phyloP scores from a whole-genome alignment of 2,797 vertebrate species.

The Oryzias dopingdopingensis region DNA sequence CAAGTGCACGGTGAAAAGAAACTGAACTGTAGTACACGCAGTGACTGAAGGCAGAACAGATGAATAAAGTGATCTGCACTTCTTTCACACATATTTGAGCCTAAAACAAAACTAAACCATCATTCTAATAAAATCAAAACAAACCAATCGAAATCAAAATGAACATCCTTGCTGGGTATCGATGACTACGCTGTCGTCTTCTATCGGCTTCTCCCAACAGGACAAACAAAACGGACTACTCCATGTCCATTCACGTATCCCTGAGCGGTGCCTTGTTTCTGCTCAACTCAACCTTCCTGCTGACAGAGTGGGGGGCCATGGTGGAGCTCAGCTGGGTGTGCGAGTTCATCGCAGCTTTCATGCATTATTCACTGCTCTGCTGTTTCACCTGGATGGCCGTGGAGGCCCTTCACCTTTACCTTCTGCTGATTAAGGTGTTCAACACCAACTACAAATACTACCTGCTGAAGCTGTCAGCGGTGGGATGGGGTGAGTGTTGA shows the following conservation, averaged over 20 bases:
- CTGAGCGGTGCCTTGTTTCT: constrained; percentile 74
- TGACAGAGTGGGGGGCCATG: constrained; percentile 52
- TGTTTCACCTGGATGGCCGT: constrained; percentile 84
- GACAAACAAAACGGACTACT: constrained; percentile 45
- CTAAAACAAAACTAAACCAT: too few species aligned
- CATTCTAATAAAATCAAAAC: too few species aligned
- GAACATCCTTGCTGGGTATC: too few species aligned
- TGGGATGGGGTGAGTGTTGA: constrained; percentile 83
- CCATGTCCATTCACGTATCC: constrained; percentile 73
- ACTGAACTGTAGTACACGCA: too few species aligned
- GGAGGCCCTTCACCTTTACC: constrained; percentile 84
- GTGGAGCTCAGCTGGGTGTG: constrained; percentile 43
- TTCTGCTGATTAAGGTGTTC: constrained; percentile 81
- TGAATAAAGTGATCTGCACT: too few species aligned
- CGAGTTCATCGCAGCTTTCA: constrained; percentile 59
- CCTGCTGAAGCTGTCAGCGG: constrained; percentile 78
- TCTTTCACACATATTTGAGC: too few species aligned
- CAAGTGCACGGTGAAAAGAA: too few species aligned
- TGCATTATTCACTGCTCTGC: constrained; percentile 83
- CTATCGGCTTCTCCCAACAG: constrained; percentile 43
- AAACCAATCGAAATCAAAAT: too few species aligned
- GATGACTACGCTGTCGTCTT: too few species aligned
- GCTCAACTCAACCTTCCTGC: constrained; percentile 77
- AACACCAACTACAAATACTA: constrained; percentile 80
- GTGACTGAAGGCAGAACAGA: too few species aligned